Evolutionary conservation across 2,113 vertebrate species (phyloP).

Genomic region (Dipodomys ordii): DNA sequence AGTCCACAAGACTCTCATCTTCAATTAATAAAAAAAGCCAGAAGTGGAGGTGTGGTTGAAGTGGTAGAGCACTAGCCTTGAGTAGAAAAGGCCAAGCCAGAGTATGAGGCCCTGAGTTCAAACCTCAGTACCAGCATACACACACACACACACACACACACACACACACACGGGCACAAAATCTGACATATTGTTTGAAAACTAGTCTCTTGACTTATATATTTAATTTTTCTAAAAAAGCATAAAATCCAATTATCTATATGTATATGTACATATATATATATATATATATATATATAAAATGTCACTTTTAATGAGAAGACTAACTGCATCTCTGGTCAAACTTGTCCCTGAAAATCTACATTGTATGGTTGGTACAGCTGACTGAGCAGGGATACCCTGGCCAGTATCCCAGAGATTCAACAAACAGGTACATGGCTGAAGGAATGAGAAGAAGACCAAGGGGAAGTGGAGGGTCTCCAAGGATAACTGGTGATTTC

Average conservation of each 20-base stretch:
- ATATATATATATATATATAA: too few relatives aligned
- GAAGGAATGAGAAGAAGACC: background rate
- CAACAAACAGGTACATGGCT: background rate
- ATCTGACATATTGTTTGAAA: background rate
- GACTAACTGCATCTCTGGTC: background rate
- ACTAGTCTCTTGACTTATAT: conserved; percentile 6
- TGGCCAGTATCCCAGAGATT: background rate
- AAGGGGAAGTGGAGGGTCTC: background rate
- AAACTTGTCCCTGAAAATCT: background rate
- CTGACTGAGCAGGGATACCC: background rate
- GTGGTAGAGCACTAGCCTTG: too few relatives aligned
- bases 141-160: too few relatives aligned
- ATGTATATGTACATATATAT: too few relatives aligned
- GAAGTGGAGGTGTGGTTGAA: too few relatives aligned
- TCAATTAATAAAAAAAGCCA: too few relatives aligned
- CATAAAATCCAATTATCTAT: conserved; percentile 5
- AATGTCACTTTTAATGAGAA: conserved; percentile 22
- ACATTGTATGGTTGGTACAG: background rate
- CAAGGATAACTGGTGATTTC: background rate
- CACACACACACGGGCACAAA: too few relatives aligned
- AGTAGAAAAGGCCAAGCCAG: too few relatives aligned
- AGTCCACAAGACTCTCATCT: too few relatives aligned
- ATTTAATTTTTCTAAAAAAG: conserved; percentile 26
- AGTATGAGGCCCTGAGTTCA: too few relatives aligned
- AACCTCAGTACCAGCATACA: too few relatives aligned